Evolutionary conservation across 2,888 invertebrate species (phyloP), one percentile per base, ranked within the genome.

Genomic region (Cheilosia pagana): DNA sequence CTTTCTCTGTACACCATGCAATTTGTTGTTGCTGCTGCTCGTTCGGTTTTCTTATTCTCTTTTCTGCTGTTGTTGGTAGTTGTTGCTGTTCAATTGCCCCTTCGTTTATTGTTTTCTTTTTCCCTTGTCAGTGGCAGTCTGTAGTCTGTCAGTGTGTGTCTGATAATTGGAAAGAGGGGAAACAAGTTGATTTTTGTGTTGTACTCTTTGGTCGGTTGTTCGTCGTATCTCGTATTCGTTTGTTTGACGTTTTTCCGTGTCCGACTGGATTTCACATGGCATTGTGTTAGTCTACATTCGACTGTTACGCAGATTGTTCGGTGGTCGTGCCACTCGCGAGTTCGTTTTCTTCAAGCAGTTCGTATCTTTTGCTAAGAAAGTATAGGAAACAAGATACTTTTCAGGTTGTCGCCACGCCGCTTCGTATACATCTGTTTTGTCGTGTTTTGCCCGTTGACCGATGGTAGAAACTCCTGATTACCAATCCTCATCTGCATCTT

Each of bases 201-300:
- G 77, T 77, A 72, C 81, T 74, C 81, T 74, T 83, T 77, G 71
- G 50, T 72, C 65, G 81, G 82, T 63, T 82, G 86, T 81, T 76
- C 87, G n/a, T n/a, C n/a, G n/a, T n/a, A n/a, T n/a, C n/a, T n/a
- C n/a, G 77, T 35, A 35, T 81, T 76, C 63, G 57, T 79, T 75
- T 74, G 76, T 76, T 88, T 88, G 89, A 88, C 89, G 89, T 88
- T 89, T 89, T 90, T 50, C 23, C 89, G 88, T 90, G 90, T 90
- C 90, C 89, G 89, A 82, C 78, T 86, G 87, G 86, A 87, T 87
- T 88, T 87, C 81, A 83, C 79, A 78, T 91, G 90, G 90, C 90
- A 89, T 90, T 91, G 90, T 91, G 92, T 91, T 91, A 91, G 91
- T 91, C 91, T 91, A 90, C 90, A 91, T 92, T 91, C 91, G 91